phyloP scores from a whole-genome alignment of 2,113 vertebrate genomes.

The Albula glossodonta region DNA sequence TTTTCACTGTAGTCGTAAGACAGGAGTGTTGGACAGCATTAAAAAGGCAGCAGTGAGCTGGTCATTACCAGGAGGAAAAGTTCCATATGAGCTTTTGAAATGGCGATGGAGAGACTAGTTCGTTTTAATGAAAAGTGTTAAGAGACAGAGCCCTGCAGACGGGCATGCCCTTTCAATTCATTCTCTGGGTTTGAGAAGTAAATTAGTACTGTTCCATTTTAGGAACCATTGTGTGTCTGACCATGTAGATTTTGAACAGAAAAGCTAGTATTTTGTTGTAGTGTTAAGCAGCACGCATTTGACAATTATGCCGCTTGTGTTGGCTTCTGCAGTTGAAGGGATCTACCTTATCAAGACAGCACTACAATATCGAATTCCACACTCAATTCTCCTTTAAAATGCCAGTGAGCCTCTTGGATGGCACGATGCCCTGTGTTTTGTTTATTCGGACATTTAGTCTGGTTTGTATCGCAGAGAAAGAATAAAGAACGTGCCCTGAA shows the following conservation, averaged over 20 bases:
- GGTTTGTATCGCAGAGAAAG: neutral
- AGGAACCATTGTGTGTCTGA: too few relatives aligned
- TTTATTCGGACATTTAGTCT: neutral
- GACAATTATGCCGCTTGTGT: too few relatives aligned
- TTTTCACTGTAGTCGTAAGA: neutral
- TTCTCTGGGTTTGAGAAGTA: neutral
- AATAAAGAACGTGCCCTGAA: neutral
- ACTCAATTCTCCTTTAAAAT: neutral
- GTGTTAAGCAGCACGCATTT: too few relatives aligned
- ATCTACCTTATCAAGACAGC: neutral
- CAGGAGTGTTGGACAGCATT: neutral
- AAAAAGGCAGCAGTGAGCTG: neutral
- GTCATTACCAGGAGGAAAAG: neutral
- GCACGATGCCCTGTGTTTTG: neutral
- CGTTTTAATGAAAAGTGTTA: neutral
- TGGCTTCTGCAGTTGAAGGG: neutral
- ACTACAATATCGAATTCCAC: neutral
- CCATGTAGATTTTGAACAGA: too few relatives aligned
- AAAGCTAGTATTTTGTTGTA: neutral
- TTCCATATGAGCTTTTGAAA: neutral
- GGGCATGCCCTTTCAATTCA: neutral
- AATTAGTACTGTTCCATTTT: neutral
- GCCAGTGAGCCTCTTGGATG: neutral
- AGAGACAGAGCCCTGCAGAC: neutral
- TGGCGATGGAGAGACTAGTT: neutral